Evolutionary conservation across 2,888 invertebrate species (phyloP).

Genomic region (Muschampia plurimacula): DNA sequence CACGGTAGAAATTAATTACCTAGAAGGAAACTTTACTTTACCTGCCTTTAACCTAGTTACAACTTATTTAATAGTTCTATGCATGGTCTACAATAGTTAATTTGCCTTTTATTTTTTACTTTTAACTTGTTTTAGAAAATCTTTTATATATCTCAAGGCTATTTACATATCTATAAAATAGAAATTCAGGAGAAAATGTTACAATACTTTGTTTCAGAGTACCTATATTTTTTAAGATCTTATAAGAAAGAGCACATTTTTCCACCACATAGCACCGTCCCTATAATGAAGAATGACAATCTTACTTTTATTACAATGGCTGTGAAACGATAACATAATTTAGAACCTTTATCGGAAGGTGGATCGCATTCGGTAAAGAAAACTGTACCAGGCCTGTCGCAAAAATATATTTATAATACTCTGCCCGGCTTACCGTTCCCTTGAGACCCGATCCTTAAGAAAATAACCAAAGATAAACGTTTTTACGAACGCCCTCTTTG

Average conservation of each 20-base stretch:
- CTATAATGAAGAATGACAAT: constrained; percentile 12
- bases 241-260: not conserved
- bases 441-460: constrained; percentile 27
- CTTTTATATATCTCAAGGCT: too few relatives aligned
- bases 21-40: constrained; percentile 14
- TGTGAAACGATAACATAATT: constrained; percentile 38
- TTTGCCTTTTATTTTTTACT: too few relatives aligned
- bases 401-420: constrained; percentile 31
- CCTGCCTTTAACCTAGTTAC: constrained; percentile 13
- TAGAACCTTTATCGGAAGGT: constrained; percentile 37
- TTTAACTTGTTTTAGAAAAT: too few relatives aligned
- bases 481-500: constrained; percentile 2
- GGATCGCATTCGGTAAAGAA: constrained; percentile 33
- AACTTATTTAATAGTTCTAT: constrained; percentile 7
- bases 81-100: not conserved
- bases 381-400: constrained; percentile 18
- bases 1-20: constrained; percentile 14
- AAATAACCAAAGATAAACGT: constrained; percentile 23
- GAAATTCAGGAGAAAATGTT: not conserved
- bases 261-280: constrained; percentile 10
- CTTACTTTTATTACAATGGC: constrained; percentile 37
- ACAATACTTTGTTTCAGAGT: not conserved
- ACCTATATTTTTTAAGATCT: not conserved
- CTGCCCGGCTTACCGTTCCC: constrained; percentile 14
- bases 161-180: not conserved